Evolutionary conservation across 2,113 vertebrate species (phyloP).

Genomic region (Heterocephalus glaber): DNA sequence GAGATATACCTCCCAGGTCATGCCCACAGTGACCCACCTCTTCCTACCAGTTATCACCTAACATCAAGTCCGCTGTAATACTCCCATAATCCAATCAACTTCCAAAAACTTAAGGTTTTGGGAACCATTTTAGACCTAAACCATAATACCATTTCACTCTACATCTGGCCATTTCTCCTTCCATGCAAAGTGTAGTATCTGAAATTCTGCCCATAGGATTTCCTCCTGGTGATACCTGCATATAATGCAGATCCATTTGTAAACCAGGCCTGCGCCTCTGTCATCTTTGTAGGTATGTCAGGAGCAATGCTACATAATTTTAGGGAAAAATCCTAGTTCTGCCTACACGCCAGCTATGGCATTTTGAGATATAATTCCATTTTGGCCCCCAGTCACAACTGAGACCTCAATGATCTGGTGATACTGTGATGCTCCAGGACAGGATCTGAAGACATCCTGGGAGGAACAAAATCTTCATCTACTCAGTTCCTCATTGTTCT

Average conservation of each 20-base stretch:
- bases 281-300: not conserved
- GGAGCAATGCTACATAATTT: too few relatives aligned
- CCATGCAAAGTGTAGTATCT: not conserved
- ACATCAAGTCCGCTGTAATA: not conserved
- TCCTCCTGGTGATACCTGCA: not conserved
- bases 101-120: not conserved
- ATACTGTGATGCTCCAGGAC: too few relatives aligned
- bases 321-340: too few relatives aligned
- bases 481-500: too few relatives aligned
- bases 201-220: not conserved
- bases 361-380: too few relatives aligned
- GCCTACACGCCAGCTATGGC: too few relatives aligned
- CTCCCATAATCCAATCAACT: not conserved
- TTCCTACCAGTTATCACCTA: not conserved
- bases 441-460: too few relatives aligned
- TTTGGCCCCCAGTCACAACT: too few relatives aligned
- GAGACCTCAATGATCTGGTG: too few relatives aligned
- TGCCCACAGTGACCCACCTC: not conserved
- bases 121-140: not conserved
- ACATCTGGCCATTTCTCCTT: not conserved
- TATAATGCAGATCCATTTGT: not conserved
- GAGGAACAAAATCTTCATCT: too few relatives aligned
- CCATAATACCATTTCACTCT: not conserved
- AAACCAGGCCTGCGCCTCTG: not conserved
- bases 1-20: not conserved